A percentile compares a stretch with the other conserved stretches of the same genome.
phyloP scores from a whole-genome alignment of 2,888 invertebrate genomes.

The Marasmarcha lunaedactyla region DNA sequence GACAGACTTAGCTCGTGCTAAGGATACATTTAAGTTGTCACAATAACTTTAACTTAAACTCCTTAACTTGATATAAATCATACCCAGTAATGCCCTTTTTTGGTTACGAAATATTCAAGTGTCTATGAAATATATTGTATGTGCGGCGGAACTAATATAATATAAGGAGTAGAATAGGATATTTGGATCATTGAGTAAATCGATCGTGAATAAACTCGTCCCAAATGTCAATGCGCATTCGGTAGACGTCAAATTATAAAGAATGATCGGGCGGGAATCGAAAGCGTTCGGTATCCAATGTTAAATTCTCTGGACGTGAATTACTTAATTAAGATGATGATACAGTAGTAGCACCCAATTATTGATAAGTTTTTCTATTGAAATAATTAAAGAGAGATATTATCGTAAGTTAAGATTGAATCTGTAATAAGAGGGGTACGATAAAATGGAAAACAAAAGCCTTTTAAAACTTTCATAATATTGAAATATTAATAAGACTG shows the following conservation, averaged over 20 bases:
- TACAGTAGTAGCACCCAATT: background rate
- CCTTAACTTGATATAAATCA: background rate
- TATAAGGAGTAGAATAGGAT: background rate
- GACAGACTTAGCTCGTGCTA: too few species aligned
- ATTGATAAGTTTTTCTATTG: background rate
- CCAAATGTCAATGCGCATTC: conserved; percentile 6
- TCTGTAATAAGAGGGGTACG: too few species aligned
- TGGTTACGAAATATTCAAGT: background rate
- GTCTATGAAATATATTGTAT: background rate
- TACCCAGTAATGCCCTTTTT: background rate
- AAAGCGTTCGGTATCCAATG: background rate
- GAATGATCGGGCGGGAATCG: conserved; percentile 31
- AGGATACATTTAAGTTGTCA: too few species aligned
- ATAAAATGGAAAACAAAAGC: too few species aligned
- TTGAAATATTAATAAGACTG: too few species aligned
- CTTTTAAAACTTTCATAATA: too few species aligned
- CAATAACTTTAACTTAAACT: background rate
- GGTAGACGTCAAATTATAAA: conserved; percentile 22
- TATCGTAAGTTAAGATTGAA: too few species aligned
- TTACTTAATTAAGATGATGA: background rate
- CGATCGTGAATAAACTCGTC: background rate
- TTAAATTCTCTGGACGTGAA: background rate
- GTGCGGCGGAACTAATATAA: background rate
- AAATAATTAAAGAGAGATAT: background rate
- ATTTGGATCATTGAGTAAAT: conserved; percentile 1